These are phyloP conservation scores for Petrosia ficiformis DNA, from an alignment of 37 sponge, comb jelly and placozoan genomes.

Conservation along the genomic window DNA sequence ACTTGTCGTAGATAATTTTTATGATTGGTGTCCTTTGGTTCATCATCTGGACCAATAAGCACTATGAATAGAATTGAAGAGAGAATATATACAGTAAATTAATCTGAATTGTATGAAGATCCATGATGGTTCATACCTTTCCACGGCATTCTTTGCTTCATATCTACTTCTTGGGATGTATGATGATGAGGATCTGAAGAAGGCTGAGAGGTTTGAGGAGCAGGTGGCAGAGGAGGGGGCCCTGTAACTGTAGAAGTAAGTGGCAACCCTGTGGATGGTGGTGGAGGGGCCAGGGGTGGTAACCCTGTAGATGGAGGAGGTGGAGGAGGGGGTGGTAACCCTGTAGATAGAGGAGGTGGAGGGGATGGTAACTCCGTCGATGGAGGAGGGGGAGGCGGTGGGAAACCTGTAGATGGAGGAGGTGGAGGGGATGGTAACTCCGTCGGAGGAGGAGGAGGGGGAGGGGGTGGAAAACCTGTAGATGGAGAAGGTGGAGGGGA, in stretches of 20 bases:
- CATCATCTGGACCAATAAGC: slow-evolving; percentile 49
- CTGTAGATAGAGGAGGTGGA: not conserved
- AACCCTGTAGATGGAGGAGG: not conserved
- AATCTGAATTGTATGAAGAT: no score
- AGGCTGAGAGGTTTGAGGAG: not conserved
- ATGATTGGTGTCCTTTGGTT: slow-evolving; percentile 24
- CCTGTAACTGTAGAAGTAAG: not conserved
- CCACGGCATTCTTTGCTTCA: not conserved
- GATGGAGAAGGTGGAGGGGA: not conserved
- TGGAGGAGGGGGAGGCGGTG: slow-evolving; percentile 9
- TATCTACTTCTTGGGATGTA: not conserved
- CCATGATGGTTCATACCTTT: not conserved
- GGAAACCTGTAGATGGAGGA: not conserved
- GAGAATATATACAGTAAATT: no score
- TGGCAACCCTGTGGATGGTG: not conserved
- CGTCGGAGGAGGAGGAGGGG: slow-evolving; percentile 4
- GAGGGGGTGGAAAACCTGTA: not conserved
- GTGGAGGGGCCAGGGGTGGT: not conserved
- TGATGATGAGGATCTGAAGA: not conserved
- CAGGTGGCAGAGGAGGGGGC: not conserved
- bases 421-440: slow-evolving; percentile 5
- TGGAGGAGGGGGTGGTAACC: slow-evolving; percentile 7
- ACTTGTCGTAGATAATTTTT: slow-evolving; percentile 44
- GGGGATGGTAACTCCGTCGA: slow-evolving; percentile 3
- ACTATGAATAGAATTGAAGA: no score